Conservation (phyloP, 2,797 vertebrate genomes). For the Acrocephalus scirpaceus region DNA sequence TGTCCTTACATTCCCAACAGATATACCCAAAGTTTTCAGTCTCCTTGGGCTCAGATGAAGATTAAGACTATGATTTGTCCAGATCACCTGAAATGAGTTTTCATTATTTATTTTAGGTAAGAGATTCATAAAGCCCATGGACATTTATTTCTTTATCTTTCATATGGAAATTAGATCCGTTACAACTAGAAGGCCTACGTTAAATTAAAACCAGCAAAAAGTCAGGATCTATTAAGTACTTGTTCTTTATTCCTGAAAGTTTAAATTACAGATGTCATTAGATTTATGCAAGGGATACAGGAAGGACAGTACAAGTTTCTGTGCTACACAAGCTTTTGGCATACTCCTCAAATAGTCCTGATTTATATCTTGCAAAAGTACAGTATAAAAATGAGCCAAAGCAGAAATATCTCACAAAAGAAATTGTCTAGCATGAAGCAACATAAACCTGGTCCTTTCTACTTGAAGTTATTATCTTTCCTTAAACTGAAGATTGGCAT, state of each 20-base stretch:
- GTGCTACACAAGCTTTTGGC: not conserved
- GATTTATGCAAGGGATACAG: not conserved
- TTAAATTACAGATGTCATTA: not conserved
- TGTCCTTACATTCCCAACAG: not conserved
- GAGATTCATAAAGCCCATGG: not conserved
- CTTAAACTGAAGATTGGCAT: not conserved
- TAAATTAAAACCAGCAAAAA: not conserved
- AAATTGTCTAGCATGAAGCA: not conserved
- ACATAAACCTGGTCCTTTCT: not conserved
- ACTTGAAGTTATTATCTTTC: not conserved
- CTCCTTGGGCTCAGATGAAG: not conserved
- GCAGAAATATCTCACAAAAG: not conserved
- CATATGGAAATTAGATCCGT: not conserved
- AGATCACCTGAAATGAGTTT: conserved; percentile 11
- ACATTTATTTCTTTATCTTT: conserved; percentile 4
- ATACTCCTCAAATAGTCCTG: not conserved
- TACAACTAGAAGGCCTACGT: not conserved
- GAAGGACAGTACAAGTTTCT: not conserved
- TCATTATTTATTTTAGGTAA: not conserved
- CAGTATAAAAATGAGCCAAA: not conserved
- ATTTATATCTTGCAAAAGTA: not conserved
- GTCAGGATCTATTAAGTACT: not conserved
- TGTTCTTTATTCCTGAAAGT: not conserved
- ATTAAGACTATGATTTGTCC: not conserved
- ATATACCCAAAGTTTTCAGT: not conserved